These are phyloP conservation scores for Anthoptus insignis DNA, from an alignment of 2,888 invertebrate genomes.

Conservation along the genomic window DNA sequence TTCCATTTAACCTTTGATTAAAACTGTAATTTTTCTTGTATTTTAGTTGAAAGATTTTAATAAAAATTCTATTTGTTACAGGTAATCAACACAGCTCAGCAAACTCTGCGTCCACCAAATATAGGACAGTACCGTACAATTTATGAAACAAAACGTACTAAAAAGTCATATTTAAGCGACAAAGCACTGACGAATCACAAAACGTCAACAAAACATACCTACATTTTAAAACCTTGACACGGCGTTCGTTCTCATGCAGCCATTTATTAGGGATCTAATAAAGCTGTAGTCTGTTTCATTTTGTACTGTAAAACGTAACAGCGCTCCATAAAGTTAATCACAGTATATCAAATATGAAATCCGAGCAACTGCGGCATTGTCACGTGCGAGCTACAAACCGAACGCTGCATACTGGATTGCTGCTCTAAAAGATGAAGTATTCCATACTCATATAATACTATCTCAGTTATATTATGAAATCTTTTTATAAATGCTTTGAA, in stretches of 20 bases:
- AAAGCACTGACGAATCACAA: too few species aligned
- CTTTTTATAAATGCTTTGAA: too few species aligned
- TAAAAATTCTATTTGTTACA: conserved; percentile 6
- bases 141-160: too few species aligned
- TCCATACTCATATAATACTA: conserved; percentile 7
- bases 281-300: conserved; percentile 40
- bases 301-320: conserved; percentile 54
- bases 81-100: background rate
- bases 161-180: too few species aligned
- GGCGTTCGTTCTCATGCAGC: background rate
- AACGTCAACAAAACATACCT: too few species aligned
- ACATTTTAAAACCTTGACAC: background rate
- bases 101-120: too few species aligned
- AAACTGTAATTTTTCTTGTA: too few species aligned
- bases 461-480: too few species aligned
- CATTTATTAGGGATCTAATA: conserved; percentile 16
- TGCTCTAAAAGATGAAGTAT: conserved; percentile 18
- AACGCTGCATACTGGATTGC: conserved; percentile 49
- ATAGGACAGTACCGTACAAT: background rate
- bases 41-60: too few species aligned
- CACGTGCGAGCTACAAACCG: conserved; percentile 59
- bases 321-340: conserved; percentile 58
- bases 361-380: conserved; percentile 61
- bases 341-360: conserved; percentile 61
- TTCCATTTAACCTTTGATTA: too few species aligned